Base-by-base conservation (phyloP, 2,888 invertebrate genomes). In the Metacarcinus magister region DNA sequence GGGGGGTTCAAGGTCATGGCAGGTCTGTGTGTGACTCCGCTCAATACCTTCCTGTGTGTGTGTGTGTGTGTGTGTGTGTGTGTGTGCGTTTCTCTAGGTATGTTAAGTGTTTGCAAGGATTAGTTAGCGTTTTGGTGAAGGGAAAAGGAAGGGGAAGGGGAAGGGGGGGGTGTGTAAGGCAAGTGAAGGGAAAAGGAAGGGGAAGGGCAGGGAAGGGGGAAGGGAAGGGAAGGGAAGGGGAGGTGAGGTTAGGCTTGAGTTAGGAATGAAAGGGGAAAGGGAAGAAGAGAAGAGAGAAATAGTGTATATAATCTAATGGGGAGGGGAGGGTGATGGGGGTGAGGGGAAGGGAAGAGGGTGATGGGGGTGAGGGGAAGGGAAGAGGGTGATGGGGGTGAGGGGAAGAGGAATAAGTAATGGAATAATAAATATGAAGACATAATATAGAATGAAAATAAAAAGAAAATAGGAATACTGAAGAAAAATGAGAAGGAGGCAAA, bases 1-100 rank as follows among this genome's bases (percentile, higher is more conserved):
- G 44, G 90, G 28, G 90, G 90, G 7, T 2, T 39, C 75, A 75
- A 75, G 75, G 75, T 75, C 75, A 75, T 23, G 75, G 75, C 19
- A 75, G n/a, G n/a, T 75, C 7, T 75, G 75, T 75, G 75, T 75
- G 75, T n/a, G n/a, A 28, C 75, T 75, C 75, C 75, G 75, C 28
- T 75, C 75, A 75, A 75, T 75, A 75, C 75, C 75, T 75, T 75
- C 75, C 75, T 75, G n/a, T 75, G 75, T 75, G 75, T 7, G 75
- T 75, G 75, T 75, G 75, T 75, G 75, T n/a, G 75, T 75, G 75
- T n/a, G 75, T 75, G 75, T n/a, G 54, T 54, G 54, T 54, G 54
- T 54, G 54, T 54, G 54, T 54, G 54, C 13, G 54, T 54, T 54
- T 3, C 54, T 54, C n/a, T 75, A 75, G 75, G n/a, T n/a, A 75